Evolutionary conservation across 2,113 vertebrate species (phyloP), one percentile per base, ranked within the genome.

Genomic region (Saguinus imperator): DNA sequence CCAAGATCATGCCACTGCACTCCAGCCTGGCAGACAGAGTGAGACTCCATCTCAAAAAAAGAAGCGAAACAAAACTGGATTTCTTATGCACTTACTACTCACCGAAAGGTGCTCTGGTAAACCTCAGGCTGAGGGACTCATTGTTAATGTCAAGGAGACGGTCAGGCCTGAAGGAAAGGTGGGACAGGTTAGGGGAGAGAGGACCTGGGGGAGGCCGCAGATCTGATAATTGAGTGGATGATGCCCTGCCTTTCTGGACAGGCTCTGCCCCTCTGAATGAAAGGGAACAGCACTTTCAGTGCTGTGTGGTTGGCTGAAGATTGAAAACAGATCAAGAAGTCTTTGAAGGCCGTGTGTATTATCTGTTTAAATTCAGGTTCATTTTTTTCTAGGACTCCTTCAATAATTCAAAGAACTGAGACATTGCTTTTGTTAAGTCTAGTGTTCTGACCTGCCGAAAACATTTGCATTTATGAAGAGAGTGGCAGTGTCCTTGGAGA

Each of bases 341-440:
- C 40, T 94, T 92, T 92, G 81, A 10, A 77, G 21, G 81, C 32
- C 35, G 3, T 40, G 18, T 64, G 5, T 25, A 77, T 87, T 87
- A 75, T 76, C 58, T 58, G 7, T 48, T 48, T 76, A 58, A 93
- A 76, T 40, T 80, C 21, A 50, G 93, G 13, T 61, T 80, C 43
- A 13, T 35, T 90, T 84, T 92, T 87, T 85, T 43, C 88, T 82
- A 10, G 12, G 25, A 92, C 40, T 37, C 35, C 64, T 92, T 79
- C 64, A 45, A 73, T 25, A 87, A 66, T 85, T 90, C 76, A 68
- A 66, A 93, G 52, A 91, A 37, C 82, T 93, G 17, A 9, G 17
- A 35, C 58, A 43, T 83, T 21, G 66, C 52, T 92, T 50, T 79
- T 29, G 17, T 83, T 83, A 48, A 75, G 32, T 64, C 27, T 61